Conservation (phyloP, 2,113 vertebrate species). For the Lasiurus cinereus region DNA sequence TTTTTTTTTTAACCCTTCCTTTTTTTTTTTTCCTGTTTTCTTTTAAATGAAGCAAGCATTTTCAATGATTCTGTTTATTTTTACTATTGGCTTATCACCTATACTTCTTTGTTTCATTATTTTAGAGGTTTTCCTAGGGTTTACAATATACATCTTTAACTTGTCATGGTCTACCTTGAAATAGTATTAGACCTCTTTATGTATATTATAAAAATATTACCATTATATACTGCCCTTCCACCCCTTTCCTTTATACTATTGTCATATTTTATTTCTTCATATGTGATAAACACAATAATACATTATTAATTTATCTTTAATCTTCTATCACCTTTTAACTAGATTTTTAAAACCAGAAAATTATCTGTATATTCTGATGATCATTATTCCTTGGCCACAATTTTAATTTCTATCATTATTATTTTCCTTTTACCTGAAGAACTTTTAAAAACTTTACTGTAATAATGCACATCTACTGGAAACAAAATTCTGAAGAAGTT, state of each 20-base stretch:
- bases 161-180: background rate
- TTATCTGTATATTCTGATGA: background rate
- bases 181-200: background rate
- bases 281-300: background rate
- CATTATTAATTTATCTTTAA: slow-evolving; percentile 12
- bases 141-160: background rate
- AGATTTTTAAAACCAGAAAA: slow-evolving; percentile 18
- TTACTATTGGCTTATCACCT: background rate
- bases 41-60: background rate
- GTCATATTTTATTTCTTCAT: background rate
- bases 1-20: too few species aligned
- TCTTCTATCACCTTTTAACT: background rate
- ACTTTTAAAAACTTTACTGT: background rate
- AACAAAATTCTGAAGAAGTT: background rate
- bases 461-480: background rate
- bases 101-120: background rate
- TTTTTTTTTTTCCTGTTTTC: too few species aligned
- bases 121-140: background rate
- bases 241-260: background rate
- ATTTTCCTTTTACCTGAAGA: slow-evolving; percentile 18
- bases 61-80: background rate
- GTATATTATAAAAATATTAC: background rate
- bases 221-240: background rate
- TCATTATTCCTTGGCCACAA: background rate
- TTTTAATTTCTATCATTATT: background rate